Evolutionary conservation across 2,113 vertebrate genomes (phyloP), one percentile per base, ranked within the genome.

Genomic region (Pterocles orientalis): DNA sequence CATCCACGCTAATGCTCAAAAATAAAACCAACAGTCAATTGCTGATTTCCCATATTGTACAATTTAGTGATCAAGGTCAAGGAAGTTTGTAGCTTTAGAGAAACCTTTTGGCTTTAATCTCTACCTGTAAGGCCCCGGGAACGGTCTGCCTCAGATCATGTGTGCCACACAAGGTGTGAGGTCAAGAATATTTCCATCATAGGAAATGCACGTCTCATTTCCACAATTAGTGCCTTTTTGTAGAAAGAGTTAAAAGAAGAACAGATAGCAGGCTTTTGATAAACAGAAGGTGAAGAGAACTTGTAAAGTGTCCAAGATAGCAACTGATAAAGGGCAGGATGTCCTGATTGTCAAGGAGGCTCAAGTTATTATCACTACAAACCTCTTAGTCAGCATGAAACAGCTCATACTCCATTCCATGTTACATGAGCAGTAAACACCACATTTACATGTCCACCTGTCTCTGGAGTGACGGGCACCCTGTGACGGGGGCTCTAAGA

Each of bases 361-460:
- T 83, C 66, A 80, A 93, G 75, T 88, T 90, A 92, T 93, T 94
- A 91, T 70, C 64, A 72, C 78, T 90, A 71, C 85, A 86, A 85
- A 73, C 54, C 41, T 79, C 82, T 91, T 70, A 66, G 51, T 76
- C 48, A 78, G 89, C 90, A 88, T 12, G 24, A 71, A 92, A 39
- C 33, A 88, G 86, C 51, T 91, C 58, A 50, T 80, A 18, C 50
- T 53, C 60, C 36, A 33, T 48, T 61, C 45, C 70, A 36, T 9
- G 53, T 65, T 77, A 85, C 24, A 13, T 18, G 82, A 83, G 29
- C 85, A 78, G 76, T 8, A 29, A 87, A 69, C 31, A 72, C 29
- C 43, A 43, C 75, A 73, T 51, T 54, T 54, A 82, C 68, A 60
- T 68, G 72, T 41, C 47, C 54, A 73, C 47, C 60, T 73, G 82